Base-by-base conservation (phyloP, 2,113 vertebrate genomes). In the Sorex araneus region DNA sequence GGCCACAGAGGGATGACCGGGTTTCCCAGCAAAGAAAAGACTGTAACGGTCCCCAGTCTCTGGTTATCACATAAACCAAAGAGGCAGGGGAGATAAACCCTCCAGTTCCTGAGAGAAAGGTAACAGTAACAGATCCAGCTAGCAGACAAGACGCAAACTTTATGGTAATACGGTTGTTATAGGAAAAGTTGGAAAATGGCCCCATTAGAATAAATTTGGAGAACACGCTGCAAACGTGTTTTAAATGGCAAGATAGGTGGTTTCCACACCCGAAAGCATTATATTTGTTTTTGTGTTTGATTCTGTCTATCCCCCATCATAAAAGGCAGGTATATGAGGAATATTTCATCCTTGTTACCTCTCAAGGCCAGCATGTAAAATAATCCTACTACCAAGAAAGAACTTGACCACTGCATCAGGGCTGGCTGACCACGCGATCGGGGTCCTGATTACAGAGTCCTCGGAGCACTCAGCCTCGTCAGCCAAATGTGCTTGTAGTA, bases 251-350 rank as follows among this genome's bases (percentile, higher is more conserved):
- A 36, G n/a, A 11, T 45, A 47, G 13, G 18, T 57, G 0, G 54
- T 60, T 75, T 76, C 4, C 66, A 4, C 47, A 73, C 70, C 74
- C 78, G 12, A 80, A 90, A 84, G 18, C 28, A 74, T 40, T 40
- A 40, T 40, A 21, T 54, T 88, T 87, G 15, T 90, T 90, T 89
- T 82, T 1, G n/a, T 77, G n/a, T 77, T 85, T 90, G 40, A 63
- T 73, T 92, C 92, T 67, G 12, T 70, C 32, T 57, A 30, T 4
- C 2, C 0, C 32, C 78, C 0, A 21, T 83, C 11, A 34, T 36
- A 73, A 18, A 84, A 79, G 34, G 47, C 43, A 67, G n/a, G 32
- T 27, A 34, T 76, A 84, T 82, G 43, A 67, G n/a, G 32, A 28
- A 34, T 76, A 84, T 82, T 67, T 27, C 32, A 79, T 66, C 73